These are phyloP conservation scores for Hymenopus coronatus DNA, from an alignment of 2,888 invertebrate genomes.

Conservation along the genomic window DNA sequence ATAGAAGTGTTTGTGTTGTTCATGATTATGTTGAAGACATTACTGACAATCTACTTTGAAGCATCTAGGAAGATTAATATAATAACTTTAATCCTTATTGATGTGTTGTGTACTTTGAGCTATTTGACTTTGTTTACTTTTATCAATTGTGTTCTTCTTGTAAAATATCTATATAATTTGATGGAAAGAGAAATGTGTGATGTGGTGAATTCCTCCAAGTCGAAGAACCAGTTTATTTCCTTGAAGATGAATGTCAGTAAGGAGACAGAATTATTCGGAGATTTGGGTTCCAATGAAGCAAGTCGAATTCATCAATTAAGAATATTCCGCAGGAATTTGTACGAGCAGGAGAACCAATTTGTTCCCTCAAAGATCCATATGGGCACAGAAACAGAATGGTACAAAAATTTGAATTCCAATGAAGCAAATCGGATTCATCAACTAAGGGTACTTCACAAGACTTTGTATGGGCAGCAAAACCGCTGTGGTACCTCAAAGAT, in stretches of 20 bases:
- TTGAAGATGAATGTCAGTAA: no score
- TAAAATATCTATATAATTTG: neutral
- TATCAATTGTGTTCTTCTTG: neutral
- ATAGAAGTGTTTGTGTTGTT: neutral
- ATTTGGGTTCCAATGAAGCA: no score
- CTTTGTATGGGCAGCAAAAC: no score
- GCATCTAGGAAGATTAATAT: neutral
- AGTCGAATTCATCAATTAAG: no score
- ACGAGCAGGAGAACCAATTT: neutral
- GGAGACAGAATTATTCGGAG: no score
- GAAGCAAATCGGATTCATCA: neutral
- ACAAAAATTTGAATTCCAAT: neutral
- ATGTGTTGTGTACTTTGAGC: neutral
- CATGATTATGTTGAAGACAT: neutral
- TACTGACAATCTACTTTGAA: neutral
- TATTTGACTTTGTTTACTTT: neutral
- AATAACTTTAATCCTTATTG: neutral
- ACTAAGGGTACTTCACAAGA: neutral
- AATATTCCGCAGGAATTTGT: no score
- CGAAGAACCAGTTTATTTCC: no score
- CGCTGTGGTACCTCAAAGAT: no score
- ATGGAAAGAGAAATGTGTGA: neutral
- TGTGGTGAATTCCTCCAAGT: neutral
- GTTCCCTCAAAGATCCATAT: neutral
- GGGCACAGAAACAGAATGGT: neutral